Evolutionary conservation across 2,888 invertebrate genomes (phyloP), one percentile per base, ranked within the genome.

Genomic region (Tetheella fluctuosa): DNA sequence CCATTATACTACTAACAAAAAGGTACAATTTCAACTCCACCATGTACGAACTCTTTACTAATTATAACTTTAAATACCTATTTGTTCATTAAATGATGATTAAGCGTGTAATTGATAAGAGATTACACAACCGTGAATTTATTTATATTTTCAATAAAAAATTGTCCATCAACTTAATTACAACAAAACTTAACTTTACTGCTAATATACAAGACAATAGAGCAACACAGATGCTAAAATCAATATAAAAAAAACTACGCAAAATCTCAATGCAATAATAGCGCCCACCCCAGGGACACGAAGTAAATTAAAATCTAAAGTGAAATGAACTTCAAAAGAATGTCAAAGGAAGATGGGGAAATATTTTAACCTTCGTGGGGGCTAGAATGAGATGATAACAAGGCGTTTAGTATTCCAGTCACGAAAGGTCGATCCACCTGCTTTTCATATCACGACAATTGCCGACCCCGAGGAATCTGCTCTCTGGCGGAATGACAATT

Each of bases 401-500:
- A 88, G 87, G 81, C 81, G 79, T 84, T 91, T 89, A 89, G 86
- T 90, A 91, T 91, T 90, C 90, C 68, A 81, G 81, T 71, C 89
- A 84, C 87, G 88, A 69, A 74, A 79, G 83, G 81, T 81, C 89
- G 88, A 89, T 91, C 90, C 88, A 90, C 91, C 91, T 90, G 91
- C 89, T 91, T 90, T 90, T 91, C 90, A 90, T 91, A 90, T 90
- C 89, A 90, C 88, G 90, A 89, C 90, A 86, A 90, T 91, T 90
- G 89, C 85, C 86, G 86, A 84, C 88, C 89, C 86, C 80, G 77
- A 86, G 85, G 84, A 86, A 82, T 84, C 85, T 83, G 80, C 83
- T 86, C 87, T 85, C 85, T 74, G 74, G 72, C 81, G 81, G 88
- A 89, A 90, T 89, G 85, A 88, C 86, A 89, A 91, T 89, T 88